Conservation (phyloP, 2,888 invertebrate genomes). For the Lasioglossum figueresi region DNA sequence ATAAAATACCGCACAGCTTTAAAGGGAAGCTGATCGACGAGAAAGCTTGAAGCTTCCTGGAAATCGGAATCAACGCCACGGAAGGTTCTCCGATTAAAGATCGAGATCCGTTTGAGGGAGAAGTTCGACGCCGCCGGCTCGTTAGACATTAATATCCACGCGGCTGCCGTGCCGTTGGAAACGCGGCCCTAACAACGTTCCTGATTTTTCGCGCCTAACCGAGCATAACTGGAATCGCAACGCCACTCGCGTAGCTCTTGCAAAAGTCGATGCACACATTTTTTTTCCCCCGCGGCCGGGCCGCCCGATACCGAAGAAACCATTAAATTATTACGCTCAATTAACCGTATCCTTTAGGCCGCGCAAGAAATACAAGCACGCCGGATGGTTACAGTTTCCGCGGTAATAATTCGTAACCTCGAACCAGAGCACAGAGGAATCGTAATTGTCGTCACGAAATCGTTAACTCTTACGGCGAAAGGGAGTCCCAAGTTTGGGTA, state of each 20-base stretch:
- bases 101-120: background rate
- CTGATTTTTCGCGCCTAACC: conserved; percentile 52
- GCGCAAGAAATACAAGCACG: conserved; percentile 40
- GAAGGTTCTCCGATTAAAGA: background rate
- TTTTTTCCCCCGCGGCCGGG: conserved; percentile 23
- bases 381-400: conserved; percentile 64
- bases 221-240: conserved; percentile 54
- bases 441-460: conserved; percentile 76
- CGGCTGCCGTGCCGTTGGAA: background rate
- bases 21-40: background rate
- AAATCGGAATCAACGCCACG: background rate
- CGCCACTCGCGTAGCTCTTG: conserved; percentile 33
- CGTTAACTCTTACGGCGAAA: conserved; percentile 75
- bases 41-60: background rate
- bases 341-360: conserved; percentile 59
- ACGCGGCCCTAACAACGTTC: conserved; percentile 14
- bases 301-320: conserved; percentile 61
- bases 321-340: conserved; percentile 66
- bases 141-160: background rate
- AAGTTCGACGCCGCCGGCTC: background rate
- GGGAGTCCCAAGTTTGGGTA: conserved; percentile 48
- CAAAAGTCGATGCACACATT: conserved; percentile 62
- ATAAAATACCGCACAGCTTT: background rate
- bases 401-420: conserved; percentile 60
- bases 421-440: conserved; percentile 57